Conservation (phyloP, 2,888 invertebrate genomes). For the Pristionchus japonicus region DNA sequence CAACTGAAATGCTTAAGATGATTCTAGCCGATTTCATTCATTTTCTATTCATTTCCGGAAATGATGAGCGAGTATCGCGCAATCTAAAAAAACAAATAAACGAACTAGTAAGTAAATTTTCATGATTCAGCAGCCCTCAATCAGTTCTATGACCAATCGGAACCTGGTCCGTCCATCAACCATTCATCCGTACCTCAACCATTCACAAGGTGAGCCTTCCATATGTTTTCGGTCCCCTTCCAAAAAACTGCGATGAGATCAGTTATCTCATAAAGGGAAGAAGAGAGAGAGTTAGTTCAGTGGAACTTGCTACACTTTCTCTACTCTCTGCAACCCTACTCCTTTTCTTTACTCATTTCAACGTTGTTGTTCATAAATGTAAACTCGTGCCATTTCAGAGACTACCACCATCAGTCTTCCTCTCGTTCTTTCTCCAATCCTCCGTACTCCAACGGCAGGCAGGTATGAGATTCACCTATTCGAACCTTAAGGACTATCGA, state of each 20-base stretch:
- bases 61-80: too few species aligned
- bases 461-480: not conserved
- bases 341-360: too few species aligned
- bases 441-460: not conserved
- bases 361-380: too few species aligned
- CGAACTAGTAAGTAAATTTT: not conserved
- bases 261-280: not conserved
- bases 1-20: too few species aligned
- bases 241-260: not conserved
- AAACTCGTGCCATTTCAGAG: not conserved
- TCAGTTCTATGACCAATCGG: not conserved
- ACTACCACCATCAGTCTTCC: not conserved
- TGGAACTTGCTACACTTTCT: not conserved
- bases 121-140: not conserved
- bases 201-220: not conserved
- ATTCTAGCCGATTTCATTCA: too few species aligned
- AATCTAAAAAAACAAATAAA: too few species aligned
- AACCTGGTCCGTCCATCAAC: slow-evolving; percentile 4
- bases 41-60: too few species aligned
- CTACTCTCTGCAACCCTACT: not conserved
- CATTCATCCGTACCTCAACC: not conserved
- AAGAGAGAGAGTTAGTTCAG: not conserved
- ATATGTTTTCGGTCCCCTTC: not conserved
- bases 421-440: not conserved
- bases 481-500: not conserved